A percentile compares a stretch with the other conserved stretches of the same genome.
Evolutionary conservation across 2,888 invertebrate species (phyloP).

Genomic region (Timema cristinae): DNA sequence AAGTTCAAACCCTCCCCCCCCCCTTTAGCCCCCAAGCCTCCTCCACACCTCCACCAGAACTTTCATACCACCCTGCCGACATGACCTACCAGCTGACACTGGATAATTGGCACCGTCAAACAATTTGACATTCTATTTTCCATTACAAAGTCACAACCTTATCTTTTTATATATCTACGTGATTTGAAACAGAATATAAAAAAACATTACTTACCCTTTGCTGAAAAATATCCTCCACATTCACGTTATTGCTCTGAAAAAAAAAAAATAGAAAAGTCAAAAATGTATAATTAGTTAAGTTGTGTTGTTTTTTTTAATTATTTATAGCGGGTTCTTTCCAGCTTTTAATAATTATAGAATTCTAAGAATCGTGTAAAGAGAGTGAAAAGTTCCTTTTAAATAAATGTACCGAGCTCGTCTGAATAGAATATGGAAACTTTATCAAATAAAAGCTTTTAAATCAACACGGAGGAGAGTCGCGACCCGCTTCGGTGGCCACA

Average conservation of each 20-base stretch:
- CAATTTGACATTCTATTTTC: conserved; percentile 5
- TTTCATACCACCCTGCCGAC: neutral
- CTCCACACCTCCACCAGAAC: neutral
- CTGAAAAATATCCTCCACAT: conserved; percentile 61
- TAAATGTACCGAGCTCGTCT: too few relatives aligned
- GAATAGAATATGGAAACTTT: too few relatives aligned
- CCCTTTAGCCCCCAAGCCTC: too few relatives aligned
- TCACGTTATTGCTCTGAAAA: conserved; percentile 58
- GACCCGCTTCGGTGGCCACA: too few relatives aligned
- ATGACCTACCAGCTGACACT: neutral
- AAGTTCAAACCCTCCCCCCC: too few relatives aligned
- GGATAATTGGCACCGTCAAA: neutral
- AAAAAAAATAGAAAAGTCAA: conserved; percentile 17
- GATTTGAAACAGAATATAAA: too few relatives aligned
- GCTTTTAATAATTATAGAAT: too few relatives aligned
- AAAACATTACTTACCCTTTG: conserved; percentile 38
- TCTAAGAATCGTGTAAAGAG: too few relatives aligned
- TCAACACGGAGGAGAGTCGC: too few relatives aligned
- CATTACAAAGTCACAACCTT: neutral
- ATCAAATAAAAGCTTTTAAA: too few relatives aligned
- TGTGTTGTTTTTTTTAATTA: conserved; percentile 4
- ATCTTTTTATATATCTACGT: neutral
- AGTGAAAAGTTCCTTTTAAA: too few relatives aligned
- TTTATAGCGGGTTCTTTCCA: too few relatives aligned
- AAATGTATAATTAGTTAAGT: neutral